A percentile compares a stretch with the other conserved stretches of the same genome.
Conservation (phyloP, 2,113 vertebrate genomes). For the Girardinichthys multiradiatus region DNA sequence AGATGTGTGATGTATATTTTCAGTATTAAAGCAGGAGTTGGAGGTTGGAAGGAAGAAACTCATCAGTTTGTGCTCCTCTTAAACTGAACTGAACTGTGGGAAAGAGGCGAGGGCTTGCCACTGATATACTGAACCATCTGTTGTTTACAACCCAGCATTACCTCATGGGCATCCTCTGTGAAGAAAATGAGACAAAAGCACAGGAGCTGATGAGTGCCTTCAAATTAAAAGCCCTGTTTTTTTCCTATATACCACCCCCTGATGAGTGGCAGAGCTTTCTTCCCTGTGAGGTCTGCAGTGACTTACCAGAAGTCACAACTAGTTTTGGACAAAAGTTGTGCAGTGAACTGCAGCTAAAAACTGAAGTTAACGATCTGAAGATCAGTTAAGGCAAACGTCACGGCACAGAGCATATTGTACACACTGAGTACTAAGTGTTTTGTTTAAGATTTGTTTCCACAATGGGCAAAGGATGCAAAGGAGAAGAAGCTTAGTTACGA, state of each 20-base stretch:
- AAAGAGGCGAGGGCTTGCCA: constrained; percentile 19
- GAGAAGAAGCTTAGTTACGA: neutral
- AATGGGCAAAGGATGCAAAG: neutral
- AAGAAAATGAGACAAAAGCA: constrained; percentile 47
- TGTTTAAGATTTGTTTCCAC: neutral
- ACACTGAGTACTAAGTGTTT: neutral
- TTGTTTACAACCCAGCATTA: constrained; percentile 42
- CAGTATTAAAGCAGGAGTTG: constrained; percentile 32
- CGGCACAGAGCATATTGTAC: neutral
- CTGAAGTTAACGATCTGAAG: neutral
- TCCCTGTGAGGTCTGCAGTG: constrained; percentile 5
- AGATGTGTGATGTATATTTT: constrained; percentile 24
- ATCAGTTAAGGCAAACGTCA: neutral
- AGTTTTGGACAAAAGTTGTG: neutral
- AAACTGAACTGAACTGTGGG: constrained; percentile 35
- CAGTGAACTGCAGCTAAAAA: neutral
- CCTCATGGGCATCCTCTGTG: constrained; percentile 51
- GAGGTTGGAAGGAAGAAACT: constrained; percentile 39
- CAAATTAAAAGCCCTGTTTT: constrained; percentile 23
- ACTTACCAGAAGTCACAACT: neutral
- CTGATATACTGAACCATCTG: constrained; percentile 56
- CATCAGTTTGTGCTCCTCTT: constrained; percentile 1
- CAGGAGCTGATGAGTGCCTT: constrained; percentile 10
- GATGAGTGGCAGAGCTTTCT: constrained; percentile 12
- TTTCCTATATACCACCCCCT: constrained; percentile 6